Evolutionary conservation across 2,888 invertebrate species (phyloP).

Genomic region (Asteroscopus sphinx): DNA sequence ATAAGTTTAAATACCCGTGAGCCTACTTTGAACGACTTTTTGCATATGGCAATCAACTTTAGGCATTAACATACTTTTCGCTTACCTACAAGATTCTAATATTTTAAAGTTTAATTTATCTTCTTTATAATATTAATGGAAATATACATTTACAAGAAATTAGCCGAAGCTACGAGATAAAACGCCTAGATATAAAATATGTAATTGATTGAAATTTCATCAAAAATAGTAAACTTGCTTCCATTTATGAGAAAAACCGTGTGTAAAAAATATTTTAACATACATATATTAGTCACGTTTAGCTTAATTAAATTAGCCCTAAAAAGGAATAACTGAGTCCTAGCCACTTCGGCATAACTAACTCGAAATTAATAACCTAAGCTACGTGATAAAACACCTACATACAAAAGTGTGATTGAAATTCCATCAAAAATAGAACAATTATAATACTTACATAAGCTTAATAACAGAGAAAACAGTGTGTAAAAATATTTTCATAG

Average conservation of each 20-base stretch:
- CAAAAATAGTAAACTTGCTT: neutral
- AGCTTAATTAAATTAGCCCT: neutral
- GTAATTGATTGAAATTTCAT: neutral
- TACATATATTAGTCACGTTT: neutral
- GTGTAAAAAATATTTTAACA: neutral
- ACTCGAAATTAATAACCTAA: constrained; percentile 24
- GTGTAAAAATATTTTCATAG: constrained; percentile 43
- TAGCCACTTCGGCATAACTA: neutral
- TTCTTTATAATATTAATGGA: neutral
- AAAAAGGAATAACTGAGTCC: neutral
- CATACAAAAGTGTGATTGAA: constrained; percentile 21
- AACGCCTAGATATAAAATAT: neutral
- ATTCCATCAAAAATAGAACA: constrained; percentile 50
- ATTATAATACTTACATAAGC: constrained; percentile 25
- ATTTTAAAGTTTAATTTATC: constrained; percentile 9
- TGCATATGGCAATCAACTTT: constrained; percentile 13
- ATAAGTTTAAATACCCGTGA: constrained; percentile 16
- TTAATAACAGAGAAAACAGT: constrained; percentile 36
- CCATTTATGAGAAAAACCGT: neutral
- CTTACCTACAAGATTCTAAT: constrained; percentile 32
- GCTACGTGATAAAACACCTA: constrained; percentile 9
- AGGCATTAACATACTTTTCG: constrained; percentile 17
- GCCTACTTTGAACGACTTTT: constrained; percentile 24
- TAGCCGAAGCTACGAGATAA: neutral
- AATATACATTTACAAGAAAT: neutral